Percentiles rank a stretch among this genome's conserved stretches.
phyloP scores from a whole-genome alignment of 53 echinoderm and acorn worm genomes.

The Luidia sarsii region DNA sequence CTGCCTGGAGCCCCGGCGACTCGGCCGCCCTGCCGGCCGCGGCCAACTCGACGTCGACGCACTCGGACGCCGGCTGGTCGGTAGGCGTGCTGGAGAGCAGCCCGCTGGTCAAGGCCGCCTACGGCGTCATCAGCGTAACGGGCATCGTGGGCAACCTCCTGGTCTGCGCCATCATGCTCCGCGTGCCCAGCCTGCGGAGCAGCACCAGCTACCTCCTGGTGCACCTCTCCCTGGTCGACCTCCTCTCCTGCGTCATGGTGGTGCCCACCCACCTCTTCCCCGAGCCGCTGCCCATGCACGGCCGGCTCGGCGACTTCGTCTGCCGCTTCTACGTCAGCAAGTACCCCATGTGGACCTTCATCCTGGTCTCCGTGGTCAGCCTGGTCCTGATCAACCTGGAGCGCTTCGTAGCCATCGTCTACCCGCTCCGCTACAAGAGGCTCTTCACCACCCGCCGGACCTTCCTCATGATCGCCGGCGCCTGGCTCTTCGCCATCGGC shows the following conservation, averaged over 20 bases:
- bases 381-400: slow-evolving; percentile 47
- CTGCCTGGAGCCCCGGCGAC: no score
- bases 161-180: slow-evolving; percentile 58
- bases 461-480: slow-evolving; percentile 6
- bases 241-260: slow-evolving; percentile 17
- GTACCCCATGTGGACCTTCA: slow-evolving; percentile 47
- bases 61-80: slow-evolving; percentile 66
- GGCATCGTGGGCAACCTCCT: slow-evolving; percentile 76
- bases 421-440: slow-evolving; percentile 46
- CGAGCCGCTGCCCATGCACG: slow-evolving; percentile 6
- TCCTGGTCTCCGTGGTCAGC: slow-evolving; percentile 40
- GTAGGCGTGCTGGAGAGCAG: slow-evolving; percentile 76
- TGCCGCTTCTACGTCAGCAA: slow-evolving; percentile 66
- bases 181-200: slow-evolving; percentile 61
- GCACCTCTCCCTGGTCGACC: slow-evolving; percentile 75
- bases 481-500: slow-evolving; percentile 30
- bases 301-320: slow-evolving; percentile 45
- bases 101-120: slow-evolving; percentile 48
- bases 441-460: slow-evolving; percentile 17
- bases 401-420: slow-evolving; percentile 58
- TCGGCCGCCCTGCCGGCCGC: background rate
- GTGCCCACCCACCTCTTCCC: slow-evolving; percentile 51
- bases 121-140: slow-evolving; percentile 69
- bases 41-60: background rate
- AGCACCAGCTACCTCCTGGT: slow-evolving; percentile 85